A percentile compares a stretch with the other conserved stretches of the same genome.
phyloP scores from a whole-genome alignment of 2,888 invertebrate genomes.

The Macrosiphum euphorbiae region DNA sequence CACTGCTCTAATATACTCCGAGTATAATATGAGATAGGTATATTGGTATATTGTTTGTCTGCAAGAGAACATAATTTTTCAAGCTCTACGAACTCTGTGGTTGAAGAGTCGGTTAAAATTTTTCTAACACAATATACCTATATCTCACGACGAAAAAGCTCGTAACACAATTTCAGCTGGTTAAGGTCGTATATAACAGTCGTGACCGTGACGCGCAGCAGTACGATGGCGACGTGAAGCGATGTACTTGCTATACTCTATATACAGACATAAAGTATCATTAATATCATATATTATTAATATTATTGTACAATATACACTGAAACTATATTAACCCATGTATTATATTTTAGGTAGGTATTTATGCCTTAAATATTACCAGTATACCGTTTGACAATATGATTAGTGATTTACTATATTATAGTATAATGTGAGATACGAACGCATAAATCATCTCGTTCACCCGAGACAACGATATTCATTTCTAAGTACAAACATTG shows the following conservation, averaged over 20 bases:
- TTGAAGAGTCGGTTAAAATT: background rate
- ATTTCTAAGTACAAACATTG: background rate
- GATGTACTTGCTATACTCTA: background rate
- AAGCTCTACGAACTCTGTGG: background rate
- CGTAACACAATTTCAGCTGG: background rate
- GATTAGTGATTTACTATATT: conserved; percentile 8
- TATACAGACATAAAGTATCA: background rate
- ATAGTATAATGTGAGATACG: background rate
- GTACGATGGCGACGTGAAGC: background rate
- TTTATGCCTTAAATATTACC: background rate
- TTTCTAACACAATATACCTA: background rate
- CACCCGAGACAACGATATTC: background rate
- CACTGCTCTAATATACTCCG: no score
- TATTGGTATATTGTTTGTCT: no score
- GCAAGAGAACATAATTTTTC: no score
- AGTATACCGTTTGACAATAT: conserved; percentile 6
- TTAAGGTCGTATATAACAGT: background rate
- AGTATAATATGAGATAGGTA: no score
- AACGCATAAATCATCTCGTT: background rate
- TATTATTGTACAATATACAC: background rate
- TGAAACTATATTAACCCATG: background rate
- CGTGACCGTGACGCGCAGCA: background rate
- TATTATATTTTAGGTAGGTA: background rate
- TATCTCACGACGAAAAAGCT: background rate
- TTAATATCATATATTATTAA: background rate